Evolutionary conservation across 1,140 invertebrate genomes (phyloP), one percentile per base, ranked within the genome.

Genomic region (Neuroterus valhalla): DNA sequence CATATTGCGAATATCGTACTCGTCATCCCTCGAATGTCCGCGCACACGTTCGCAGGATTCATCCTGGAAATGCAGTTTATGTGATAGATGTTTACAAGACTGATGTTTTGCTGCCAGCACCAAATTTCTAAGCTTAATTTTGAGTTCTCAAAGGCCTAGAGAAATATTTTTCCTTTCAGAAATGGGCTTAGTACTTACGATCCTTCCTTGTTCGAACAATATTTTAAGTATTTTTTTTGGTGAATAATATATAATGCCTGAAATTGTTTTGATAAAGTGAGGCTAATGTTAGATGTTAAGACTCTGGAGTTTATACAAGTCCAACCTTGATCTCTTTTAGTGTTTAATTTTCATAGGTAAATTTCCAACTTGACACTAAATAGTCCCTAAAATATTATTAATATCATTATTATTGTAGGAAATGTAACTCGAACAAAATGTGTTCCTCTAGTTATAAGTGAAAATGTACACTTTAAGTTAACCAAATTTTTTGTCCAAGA

Each of bases 1-100:
- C 90, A 23, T 89, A 91, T 78, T 93, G 92, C 80, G 87, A 90
- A 77, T 89, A 91, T 72, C 77, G 79, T 17, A 78, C 79, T 23
- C 74, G 77, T n/a, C 86, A 91, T 66, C 84, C 81, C 26, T 89
- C 84, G 0, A 89, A 88, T 43, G 80, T 87, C 10, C 84, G 87
- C 38, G 82, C 82, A 0, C 89, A 90, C 70, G 86, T 90, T 19
- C 78, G 82, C 6, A 80, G 80, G 52, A 86, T 82, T 70, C 85
- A 87, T 66, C 70, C 79, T 44, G 80, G 78, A 26, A 75, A 68
- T n/a, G 74, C 55, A 43, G 79, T 84, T 26, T 84, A 80, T 67
- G 81, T 77, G 44, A 79, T 82, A 11, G 81, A 84, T 26, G 76
- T 81, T 55, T 76, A 66, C 48, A 81, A 83, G 21, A 74, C 55